A percentile compares a stretch with the other conserved stretches of the same genome.
These are phyloP conservation scores for Acrossocheilus wenchowensis DNA, from an alignment of 2,797 vertebrate genomes.

Conservation along the genomic window DNA sequence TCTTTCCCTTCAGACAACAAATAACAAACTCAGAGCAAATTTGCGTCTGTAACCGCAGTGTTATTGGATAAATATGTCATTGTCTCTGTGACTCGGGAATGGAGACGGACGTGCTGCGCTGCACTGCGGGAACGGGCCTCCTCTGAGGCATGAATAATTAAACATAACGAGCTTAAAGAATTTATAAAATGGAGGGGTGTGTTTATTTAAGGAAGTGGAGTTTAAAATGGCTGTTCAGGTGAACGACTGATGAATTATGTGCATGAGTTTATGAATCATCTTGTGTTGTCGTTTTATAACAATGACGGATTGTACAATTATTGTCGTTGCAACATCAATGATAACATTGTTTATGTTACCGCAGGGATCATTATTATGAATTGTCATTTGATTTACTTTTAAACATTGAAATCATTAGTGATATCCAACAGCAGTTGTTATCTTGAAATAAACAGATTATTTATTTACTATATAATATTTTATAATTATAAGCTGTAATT, in stretches of 20 bases:
- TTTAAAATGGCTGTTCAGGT: slow-evolving; percentile 57
- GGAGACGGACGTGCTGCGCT: slow-evolving; percentile 21
- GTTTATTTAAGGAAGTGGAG: slow-evolving; percentile 60
- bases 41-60: background rate
- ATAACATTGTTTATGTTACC: background rate
- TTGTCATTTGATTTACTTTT: background rate
- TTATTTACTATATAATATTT: background rate
- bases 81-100: background rate
- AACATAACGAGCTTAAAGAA: slow-evolving; percentile 55
- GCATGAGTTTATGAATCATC: background rate
- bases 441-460: background rate
- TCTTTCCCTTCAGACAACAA: slow-evolving; percentile 56
- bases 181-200: slow-evolving; percentile 61
- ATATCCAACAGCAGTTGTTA: background rate
- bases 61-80: slow-evolving; percentile 12
- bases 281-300: background rate
- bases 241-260: slow-evolving; percentile 7
- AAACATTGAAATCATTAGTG: background rate
- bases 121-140: slow-evolving; percentile 46
- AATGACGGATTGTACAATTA: slow-evolving; percentile 14
- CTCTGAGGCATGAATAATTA: slow-evolving; percentile 60
- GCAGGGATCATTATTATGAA: background rate
- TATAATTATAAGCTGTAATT: background rate
- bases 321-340: background rate
- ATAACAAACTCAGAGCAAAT: slow-evolving; percentile 50